These are phyloP conservation scores for Crocidura indochinensis DNA, from an alignment of 2,797 vertebrate genomes.

Conservation along the genomic window DNA sequence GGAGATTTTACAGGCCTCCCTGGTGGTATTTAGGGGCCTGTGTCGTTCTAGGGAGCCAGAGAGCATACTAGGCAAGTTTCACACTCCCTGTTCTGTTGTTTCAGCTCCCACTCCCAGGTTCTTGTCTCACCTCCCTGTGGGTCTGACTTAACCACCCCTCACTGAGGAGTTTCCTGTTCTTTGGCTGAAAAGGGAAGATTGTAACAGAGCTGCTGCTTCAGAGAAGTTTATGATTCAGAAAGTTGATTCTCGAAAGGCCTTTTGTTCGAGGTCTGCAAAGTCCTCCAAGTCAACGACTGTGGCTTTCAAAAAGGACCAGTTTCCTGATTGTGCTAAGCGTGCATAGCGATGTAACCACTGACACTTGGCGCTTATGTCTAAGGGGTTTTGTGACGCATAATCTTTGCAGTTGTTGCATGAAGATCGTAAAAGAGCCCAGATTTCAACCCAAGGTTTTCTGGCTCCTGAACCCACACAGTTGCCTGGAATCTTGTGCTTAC, in stretches of 20 bases:
- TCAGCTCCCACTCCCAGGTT: neutral
- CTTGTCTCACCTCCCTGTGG: neutral
- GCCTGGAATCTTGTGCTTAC: neutral
- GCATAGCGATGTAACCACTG: neutral
- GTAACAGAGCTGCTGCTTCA: neutral
- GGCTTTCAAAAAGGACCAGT: slow-evolving; percentile 39
- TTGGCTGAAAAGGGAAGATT: neutral
- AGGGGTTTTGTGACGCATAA: neutral
- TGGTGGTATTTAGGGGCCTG: too few relatives aligned
- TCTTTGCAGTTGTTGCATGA: slow-evolving; percentile 12
- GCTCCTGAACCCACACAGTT: slow-evolving; percentile 1
- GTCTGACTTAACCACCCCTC: neutral
- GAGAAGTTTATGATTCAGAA: slow-evolving; percentile 20
- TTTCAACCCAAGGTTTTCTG: slow-evolving; percentile 36
- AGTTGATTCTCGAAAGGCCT: neutral
- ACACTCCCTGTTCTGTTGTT: too few relatives aligned
- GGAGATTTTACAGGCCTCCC: too few relatives aligned
- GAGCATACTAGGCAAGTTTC: too few relatives aligned
- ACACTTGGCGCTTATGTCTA: neutral
- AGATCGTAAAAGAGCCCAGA: slow-evolving; percentile 7
- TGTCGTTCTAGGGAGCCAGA: too few relatives aligned
- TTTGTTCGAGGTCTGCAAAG: slow-evolving; percentile 25
- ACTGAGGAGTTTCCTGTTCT: neutral
- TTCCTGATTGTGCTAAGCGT: slow-evolving; percentile 58
- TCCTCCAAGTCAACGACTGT: neutral